Evolutionary conservation across 2,888 invertebrate genomes (phyloP), one percentile per base, ranked within the genome.

Genomic region (Lathronympha strigana): DNA sequence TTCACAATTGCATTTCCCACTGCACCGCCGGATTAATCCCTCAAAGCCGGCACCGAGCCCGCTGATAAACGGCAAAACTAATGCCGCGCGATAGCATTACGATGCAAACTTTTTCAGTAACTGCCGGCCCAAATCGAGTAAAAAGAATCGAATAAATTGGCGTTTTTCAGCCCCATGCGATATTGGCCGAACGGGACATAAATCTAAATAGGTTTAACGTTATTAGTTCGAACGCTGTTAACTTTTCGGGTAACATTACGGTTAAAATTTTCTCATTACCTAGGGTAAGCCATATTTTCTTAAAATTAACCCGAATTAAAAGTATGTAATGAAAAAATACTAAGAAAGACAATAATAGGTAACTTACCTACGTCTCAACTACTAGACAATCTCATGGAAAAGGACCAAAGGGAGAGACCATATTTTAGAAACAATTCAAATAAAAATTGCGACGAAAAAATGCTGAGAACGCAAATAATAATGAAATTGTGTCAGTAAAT

Each of bases 81-180:
- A 91, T 90, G 84, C 90, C 82, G 73, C 82, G 77, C 82, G 88
- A 91, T 88, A 86, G 89, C 88, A 87, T 88, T 89, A 88, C 89
- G 87, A 88, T 86, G 87, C 86, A 87, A 90, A 89, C 85, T 91
- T 91, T 91, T 90, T 88, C 88, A 89, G 87, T 83, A 89, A 85
- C 87, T 81, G 83, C 79, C 77, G 78, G 79, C 78, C 82, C 78
- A 84, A 86, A 88, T 87, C 83, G 84, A 84, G 82, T 82, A 85
- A 88, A 88, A 84, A 85, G 82, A 81, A 81, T 79, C 76, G 76
- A 79, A 87, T 87, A 88, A 87, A 88, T 87, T 82, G 83, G 74
- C 73, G 72, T 78, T 82, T 82, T 89, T 88, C 77, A 76, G 76
- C 73, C 73, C 77, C 74, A 77, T 78, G 80, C 82, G 79, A 82